phyloP scores from a whole-genome alignment of 2,113 vertebrate species.

The Typhlomys cinereus region DNA sequence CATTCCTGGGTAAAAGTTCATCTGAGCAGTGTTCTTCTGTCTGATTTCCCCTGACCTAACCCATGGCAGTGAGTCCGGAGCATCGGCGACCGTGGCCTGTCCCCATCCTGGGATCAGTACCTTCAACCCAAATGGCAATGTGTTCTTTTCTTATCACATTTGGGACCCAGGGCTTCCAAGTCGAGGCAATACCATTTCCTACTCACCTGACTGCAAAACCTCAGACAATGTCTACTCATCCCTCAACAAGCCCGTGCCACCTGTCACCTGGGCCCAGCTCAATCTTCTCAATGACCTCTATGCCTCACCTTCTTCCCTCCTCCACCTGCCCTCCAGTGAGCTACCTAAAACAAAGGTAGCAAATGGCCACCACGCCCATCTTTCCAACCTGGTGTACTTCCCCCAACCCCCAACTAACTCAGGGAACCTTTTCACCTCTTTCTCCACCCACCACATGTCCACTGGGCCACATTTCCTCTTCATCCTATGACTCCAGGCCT shows the following conservation, averaged over 20 bases:
- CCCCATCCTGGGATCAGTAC: not conserved
- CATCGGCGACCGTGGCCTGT: not conserved
- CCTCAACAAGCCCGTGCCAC: not conserved
- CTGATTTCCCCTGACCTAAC: not conserved
- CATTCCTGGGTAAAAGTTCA: not conserved
- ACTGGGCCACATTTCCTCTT: not conserved
- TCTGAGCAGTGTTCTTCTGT: not conserved
- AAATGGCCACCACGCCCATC: not conserved
- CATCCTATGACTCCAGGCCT: not conserved
- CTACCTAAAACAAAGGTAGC: not conserved
- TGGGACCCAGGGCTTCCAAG: not conserved
- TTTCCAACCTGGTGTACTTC: not conserved
- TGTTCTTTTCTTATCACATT: not conserved
- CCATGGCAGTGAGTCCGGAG: not conserved
- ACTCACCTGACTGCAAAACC: not conserved
- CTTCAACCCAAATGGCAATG: not conserved
- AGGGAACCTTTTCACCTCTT: not conserved
- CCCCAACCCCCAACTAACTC: not conserved
- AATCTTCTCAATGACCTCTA: not conserved
- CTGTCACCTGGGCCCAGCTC: not conserved
- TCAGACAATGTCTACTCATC: not conserved
- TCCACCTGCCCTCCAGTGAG: not conserved
- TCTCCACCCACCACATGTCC: not conserved
- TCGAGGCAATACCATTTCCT: not conserved
- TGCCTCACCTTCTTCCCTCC: not conserved